Evolutionary conservation across 23 tunicate genomes (phyloP).

Genomic region (Halocynthia roretzi): DNA sequence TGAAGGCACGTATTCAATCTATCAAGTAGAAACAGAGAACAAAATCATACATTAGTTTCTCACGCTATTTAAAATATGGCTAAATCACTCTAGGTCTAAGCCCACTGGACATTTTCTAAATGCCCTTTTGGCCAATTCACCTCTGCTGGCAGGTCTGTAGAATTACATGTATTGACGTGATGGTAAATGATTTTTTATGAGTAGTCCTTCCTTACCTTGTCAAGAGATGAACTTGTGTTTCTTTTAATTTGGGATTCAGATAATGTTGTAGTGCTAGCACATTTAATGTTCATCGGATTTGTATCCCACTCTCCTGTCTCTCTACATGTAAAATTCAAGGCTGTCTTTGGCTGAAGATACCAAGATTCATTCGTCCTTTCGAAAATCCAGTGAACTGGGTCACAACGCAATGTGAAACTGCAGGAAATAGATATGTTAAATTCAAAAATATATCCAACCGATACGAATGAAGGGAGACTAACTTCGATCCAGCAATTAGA

Average conservation of each 20-base stretch:
- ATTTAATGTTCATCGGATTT: slow-evolving; percentile 18
- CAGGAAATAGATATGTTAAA: not conserved
- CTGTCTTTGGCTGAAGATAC: slow-evolving; percentile 2
- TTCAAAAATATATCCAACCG: not conserved
- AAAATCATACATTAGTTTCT: not conserved
- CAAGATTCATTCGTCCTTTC: not conserved
- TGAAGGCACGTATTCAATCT: slow-evolving; percentile 8
- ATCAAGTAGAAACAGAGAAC: not conserved
- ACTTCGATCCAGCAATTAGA: slow-evolving; percentile 13
- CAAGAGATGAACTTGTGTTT: not conserved
- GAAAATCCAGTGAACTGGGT: slow-evolving; percentile 44
- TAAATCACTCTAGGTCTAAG: not conserved
- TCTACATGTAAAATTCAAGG: slow-evolving; percentile 14
- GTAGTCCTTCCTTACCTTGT: not conserved
- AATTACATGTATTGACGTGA: not conserved
- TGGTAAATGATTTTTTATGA: not conserved
- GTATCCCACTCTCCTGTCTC: slow-evolving; percentile 27
- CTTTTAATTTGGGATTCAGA: not conserved
- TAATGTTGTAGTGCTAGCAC: slow-evolving; percentile 24
- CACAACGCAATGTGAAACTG: slow-evolving; percentile 35
- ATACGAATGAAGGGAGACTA: not conserved
- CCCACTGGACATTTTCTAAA: no score
- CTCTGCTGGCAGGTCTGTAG: not conserved
- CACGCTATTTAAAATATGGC: not conserved
- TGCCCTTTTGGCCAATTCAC: no score